Base-by-base conservation (phyloP, 1,140 invertebrate genomes). In the Drosophila funebris region DNA sequence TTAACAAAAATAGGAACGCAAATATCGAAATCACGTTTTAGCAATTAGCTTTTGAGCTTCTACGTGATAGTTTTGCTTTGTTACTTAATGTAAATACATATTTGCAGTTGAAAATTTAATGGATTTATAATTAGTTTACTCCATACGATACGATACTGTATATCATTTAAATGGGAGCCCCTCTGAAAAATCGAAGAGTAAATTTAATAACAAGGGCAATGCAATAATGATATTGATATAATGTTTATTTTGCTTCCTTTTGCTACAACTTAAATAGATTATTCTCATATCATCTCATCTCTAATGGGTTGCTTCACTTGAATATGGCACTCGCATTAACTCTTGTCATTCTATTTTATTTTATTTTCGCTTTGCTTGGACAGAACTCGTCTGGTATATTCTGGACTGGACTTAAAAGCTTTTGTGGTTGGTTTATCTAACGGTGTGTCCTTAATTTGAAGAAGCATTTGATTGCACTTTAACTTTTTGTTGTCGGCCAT, bases 401-500 rank as follows among this genome's bases (percentile, higher is more conserved):
- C 44, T 48, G 27, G 53, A 24, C 5, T 36, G 39, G 61, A 75
- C 60, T 84, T 76, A 78, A 81, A 87, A 87, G 81, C 82, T 74
- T 85, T 85, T 74, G 81, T 52, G 82, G 82, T 61, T 54, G 41
- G 44, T 64, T 63, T 76, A 39, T 50, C 58, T 50, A 61, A 48
- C 68, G 43, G 54, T 66, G 61, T 39, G 52, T 57, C 41, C 61
- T 54, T 57, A 77, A 81, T 81, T 81, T 87, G 43, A 58, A 68
- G 77, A 27, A 58, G 56, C 54, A 73, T 80, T 73, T 81, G 77
- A 81, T 82, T 76, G 64, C 68, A 80, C 71, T 84, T 84, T 81
- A 81, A 84, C 63, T 37, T 44, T 52, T 53, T 44, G 44, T 18
- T 52, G 60, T 29, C 22, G 9, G 3, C 54, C 0, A 22, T 43